Evolutionary conservation across 2,888 invertebrate genomes (phyloP).

Genomic region (Mactromeris polynyma): DNA sequence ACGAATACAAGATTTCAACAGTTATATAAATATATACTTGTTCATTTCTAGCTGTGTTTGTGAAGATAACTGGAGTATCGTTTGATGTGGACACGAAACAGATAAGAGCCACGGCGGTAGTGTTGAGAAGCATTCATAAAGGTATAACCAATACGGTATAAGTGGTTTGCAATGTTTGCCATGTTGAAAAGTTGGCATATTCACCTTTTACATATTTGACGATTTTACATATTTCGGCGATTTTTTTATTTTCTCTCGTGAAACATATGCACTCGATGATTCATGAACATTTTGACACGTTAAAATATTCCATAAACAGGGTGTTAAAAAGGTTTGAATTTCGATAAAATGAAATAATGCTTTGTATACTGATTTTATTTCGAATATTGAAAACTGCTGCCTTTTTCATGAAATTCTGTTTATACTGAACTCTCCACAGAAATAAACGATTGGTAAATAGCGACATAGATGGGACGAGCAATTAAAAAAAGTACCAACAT

Average conservation of each 20-base stretch:
- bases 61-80: background rate
- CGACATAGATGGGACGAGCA: too few relatives aligned
- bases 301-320: too few relatives aligned
- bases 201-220: background rate
- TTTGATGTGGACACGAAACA: background rate
- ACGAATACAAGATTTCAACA: background rate
- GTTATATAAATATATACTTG: background rate
- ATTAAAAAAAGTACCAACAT: too few relatives aligned
- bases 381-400: too few relatives aligned
- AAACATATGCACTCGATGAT: background rate
- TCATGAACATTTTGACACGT: too few relatives aligned
- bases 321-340: too few relatives aligned
- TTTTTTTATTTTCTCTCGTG: background rate
- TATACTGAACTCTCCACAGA: background rate
- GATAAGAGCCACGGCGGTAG: background rate
- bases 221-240: background rate
- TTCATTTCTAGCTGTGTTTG: background rate
- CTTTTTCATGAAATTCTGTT: background rate
- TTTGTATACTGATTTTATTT: too few relatives aligned
- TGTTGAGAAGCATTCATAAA: background rate
- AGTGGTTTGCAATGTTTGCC: too few relatives aligned
- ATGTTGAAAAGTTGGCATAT: too few relatives aligned
- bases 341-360: too few relatives aligned
- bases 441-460: too few relatives aligned
- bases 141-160: background rate